phyloP scores from a whole-genome alignment of 2,113 vertebrate species.

The Nycticorax nycticorax region DNA sequence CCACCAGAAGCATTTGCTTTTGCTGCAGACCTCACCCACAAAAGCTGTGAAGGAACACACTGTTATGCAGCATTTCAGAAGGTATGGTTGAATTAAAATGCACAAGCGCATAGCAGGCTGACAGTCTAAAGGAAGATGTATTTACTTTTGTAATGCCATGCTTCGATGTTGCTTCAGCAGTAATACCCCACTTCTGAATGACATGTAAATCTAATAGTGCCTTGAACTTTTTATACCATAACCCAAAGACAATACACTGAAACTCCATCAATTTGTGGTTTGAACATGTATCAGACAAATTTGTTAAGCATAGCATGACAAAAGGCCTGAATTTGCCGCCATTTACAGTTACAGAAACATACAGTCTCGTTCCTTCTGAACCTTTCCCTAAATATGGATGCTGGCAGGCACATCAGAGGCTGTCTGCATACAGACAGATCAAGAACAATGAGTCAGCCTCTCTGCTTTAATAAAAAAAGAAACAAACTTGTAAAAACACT shows the following conservation, averaged over 20 bases:
- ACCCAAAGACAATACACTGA: background rate
- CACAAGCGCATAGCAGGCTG: background rate
- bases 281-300: background rate
- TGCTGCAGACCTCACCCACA: background rate
- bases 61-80: background rate
- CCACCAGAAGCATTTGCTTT: background rate
- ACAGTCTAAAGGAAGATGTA: background rate
- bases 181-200: background rate
- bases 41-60: background rate
- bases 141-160: background rate
- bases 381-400: background rate
- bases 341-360: background rate
- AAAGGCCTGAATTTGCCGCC: background rate
- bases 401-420: background rate
- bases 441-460: slow-evolving; percentile 5
- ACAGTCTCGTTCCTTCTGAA: background rate
- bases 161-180: background rate
- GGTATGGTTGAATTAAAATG: background rate
- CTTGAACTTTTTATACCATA: background rate
- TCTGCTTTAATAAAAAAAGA: slow-evolving; percentile 24
- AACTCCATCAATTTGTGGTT: background rate
- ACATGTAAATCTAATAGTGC: background rate
- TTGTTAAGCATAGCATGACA: background rate
- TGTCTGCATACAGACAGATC: background rate
- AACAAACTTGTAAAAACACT: slow-evolving; percentile 48